Base-by-base conservation (phyloP, 1,140 invertebrate species). In the Dinoponera quadriceps region DNA sequence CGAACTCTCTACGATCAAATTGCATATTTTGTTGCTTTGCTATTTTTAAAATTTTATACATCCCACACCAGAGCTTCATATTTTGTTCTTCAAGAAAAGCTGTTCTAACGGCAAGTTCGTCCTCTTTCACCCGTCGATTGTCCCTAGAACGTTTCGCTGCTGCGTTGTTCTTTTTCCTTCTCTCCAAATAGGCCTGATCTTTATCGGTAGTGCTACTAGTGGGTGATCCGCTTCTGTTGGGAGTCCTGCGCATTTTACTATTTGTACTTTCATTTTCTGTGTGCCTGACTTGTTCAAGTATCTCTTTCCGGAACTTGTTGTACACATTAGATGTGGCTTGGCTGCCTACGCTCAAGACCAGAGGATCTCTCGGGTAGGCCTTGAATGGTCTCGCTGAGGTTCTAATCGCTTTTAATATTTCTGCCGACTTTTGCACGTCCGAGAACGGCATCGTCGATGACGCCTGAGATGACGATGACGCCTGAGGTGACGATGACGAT, bases 141-240 rank as follows among this genome's bases (percentile, higher is more conserved):
- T 99, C 98, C 54, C 99, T 95, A 0, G 98, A 99, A 74, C 98
- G 95, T 93, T 99, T 99, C 0, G 99, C 99, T 0, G 99, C 98
- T 86, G 97, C 98, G 92, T 99, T 99, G 92, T 99, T 99, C 92
- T 98, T 98, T 75, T 97, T 96, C 13, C 98, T 94, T 78, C 98
- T 95, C 90, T 98, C 98, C 94, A 96, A 97, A 91, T 99, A 99
- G 0, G 96, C 96, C 0, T 96, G 96, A 90, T 98, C 98, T 91
- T 98, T 98, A 27, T 95, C 94, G 4, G 89, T 84, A 5, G 33
- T 85, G 0, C 92, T 93, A 60, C 92, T 94, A 0, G 91, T 92
- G 0, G 92, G 91, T 0, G 90, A 27, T 16, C 78, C 87, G 2
- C 90, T 86, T 66, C 86, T 93, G 54, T 90, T 92, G 1, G 62